Evolutionary conservation across 2,797 vertebrate species (phyloP).

Genomic region (Acanthurus tractus): DNA sequence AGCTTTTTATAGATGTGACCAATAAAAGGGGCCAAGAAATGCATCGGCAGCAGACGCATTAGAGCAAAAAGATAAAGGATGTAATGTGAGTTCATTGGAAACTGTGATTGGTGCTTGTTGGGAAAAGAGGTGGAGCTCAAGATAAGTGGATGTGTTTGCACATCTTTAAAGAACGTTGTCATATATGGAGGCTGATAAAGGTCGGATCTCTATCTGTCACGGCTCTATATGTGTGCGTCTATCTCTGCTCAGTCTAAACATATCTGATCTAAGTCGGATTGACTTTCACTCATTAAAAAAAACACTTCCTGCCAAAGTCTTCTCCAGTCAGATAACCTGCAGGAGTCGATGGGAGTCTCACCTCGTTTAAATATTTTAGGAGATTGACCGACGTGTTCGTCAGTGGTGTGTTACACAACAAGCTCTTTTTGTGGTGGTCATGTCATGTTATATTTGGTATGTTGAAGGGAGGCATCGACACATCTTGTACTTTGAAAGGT

Average conservation of each 20-base stretch:
- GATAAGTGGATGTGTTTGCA: neutral
- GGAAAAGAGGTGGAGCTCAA: neutral
- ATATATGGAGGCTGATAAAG: neutral
- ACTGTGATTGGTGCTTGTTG: slow-evolving; percentile 6
- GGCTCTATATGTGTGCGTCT: neutral
- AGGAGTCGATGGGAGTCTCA: neutral
- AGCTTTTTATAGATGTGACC: too few species aligned
- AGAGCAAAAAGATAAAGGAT: too few species aligned
- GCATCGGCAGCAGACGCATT: neutral
- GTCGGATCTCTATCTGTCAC: neutral
- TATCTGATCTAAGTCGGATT: slow-evolving; percentile 6
- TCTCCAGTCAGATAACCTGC: neutral
- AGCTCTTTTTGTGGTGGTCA: neutral
- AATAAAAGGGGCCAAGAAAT: too few species aligned
- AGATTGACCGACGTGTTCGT: neutral
- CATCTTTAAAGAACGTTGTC: neutral
- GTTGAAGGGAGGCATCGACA: slow-evolving; percentile 11
- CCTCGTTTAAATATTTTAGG: slow-evolving; percentile 14
- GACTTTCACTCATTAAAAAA: too few species aligned
- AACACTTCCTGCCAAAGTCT: neutral
- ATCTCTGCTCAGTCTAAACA: neutral
- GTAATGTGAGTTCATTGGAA: neutral
- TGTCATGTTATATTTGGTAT: slow-evolving; percentile 27
- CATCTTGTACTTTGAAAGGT: slow-evolving; percentile 28
- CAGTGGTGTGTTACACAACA: slow-evolving; percentile 17